These are phyloP conservation scores for Campoletis raptor DNA, from an alignment of 2,888 invertebrate species.

Conservation along the genomic window DNA sequence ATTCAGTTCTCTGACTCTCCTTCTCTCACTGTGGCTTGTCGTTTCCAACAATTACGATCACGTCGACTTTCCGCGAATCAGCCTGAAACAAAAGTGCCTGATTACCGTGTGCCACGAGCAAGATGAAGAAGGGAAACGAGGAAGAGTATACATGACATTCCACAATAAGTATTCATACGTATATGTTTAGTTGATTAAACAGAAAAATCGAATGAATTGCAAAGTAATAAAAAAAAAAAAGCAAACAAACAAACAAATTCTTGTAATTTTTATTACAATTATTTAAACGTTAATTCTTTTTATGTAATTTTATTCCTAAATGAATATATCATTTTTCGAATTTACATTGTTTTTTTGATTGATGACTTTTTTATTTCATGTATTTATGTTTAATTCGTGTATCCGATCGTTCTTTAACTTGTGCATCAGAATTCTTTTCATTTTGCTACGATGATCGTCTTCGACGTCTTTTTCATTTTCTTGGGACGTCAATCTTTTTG, in stretches of 20 bases:
- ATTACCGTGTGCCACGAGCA: constrained; percentile 59
- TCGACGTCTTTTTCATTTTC: not conserved
- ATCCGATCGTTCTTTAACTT: no score
- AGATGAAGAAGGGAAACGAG: constrained; percentile 34
- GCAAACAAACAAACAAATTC: not conserved
- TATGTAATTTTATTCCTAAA: not conserved
- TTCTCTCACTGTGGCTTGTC: constrained; percentile 36
- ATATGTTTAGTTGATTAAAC: not conserved
- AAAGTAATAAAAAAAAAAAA: not conserved
- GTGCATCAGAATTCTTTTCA: not conserved
- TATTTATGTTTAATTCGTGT: not conserved
- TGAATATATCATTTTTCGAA: not conserved
- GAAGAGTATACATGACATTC: constrained; percentile 30
- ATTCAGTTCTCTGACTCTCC: constrained; percentile 25
- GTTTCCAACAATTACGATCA: constrained; percentile 68
- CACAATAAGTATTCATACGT: not conserved
- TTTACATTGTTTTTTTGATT: not conserved
- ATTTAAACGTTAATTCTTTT: not conserved
- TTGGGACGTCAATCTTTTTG: not conserved
- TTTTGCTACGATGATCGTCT: not conserved
- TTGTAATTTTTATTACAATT: not conserved
- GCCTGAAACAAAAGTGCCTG: constrained; percentile 68
- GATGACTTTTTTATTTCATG: not conserved
- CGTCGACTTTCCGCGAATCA: constrained; percentile 71
- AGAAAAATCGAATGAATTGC: constrained; percentile 8